These are phyloP conservation scores for Xestia xanthographa DNA, from an alignment of 2,888 invertebrate species.

Conservation along the genomic window DNA sequence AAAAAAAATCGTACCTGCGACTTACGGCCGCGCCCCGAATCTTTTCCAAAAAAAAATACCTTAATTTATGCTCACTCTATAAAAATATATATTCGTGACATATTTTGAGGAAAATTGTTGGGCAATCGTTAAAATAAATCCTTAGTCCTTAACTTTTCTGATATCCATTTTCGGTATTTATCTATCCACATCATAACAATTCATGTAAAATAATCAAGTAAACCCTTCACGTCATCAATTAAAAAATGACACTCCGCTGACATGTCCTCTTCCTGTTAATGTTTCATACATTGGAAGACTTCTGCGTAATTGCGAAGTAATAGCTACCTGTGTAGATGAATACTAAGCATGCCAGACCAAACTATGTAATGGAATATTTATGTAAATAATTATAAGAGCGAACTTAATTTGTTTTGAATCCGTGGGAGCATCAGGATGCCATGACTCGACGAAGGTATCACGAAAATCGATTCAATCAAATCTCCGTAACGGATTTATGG, in stretches of 20 bases:
- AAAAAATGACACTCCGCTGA: conserved; percentile 27
- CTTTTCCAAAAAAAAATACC: conserved; percentile 4
- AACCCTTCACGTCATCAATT: conserved; percentile 29
- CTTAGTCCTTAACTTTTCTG: neutral
- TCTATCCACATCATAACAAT: neutral
- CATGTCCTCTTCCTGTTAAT: conserved; percentile 34
- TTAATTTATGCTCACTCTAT: neutral
- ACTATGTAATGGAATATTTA: conserved; percentile 40
- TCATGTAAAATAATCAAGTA: conserved; percentile 18
- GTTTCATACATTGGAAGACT: conserved; percentile 32
- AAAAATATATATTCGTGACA: neutral
- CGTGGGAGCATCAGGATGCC: conserved; percentile 36
- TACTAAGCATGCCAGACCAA: conserved; percentile 29
- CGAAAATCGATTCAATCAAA: conserved; percentile 37
- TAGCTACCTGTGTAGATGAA: conserved; percentile 22
- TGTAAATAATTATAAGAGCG: conserved; percentile 46
- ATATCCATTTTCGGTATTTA: neutral
- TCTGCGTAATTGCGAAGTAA: conserved; percentile 37
- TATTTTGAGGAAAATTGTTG: conserved; percentile 1
- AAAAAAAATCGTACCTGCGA: conserved; percentile 14
- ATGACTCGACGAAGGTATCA: conserved; percentile 21
- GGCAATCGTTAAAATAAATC: neutral
- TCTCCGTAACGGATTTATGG: conserved; percentile 34
- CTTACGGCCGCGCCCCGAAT: neutral
- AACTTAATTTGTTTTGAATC: conserved; percentile 40